phyloP scores from a whole-genome alignment of 53 echinoderm and acorn worm genomes.

The Apostichopus leukothele region DNA sequence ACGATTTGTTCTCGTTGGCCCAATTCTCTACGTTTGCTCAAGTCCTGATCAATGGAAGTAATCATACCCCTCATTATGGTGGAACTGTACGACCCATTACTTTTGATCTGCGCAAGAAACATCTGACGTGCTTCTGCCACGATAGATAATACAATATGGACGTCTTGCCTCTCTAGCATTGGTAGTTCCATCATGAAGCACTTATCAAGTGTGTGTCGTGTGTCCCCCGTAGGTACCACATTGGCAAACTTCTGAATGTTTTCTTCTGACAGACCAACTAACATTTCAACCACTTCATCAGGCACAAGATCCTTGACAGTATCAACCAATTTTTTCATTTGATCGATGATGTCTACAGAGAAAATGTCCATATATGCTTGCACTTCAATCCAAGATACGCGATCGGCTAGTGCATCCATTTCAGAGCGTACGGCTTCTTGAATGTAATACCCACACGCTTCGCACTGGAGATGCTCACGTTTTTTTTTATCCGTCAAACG shows the following conservation, averaged over 20 bases:
- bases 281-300: background rate
- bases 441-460: constrained; percentile 12
- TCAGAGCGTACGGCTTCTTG: constrained; percentile 25
- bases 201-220: constrained; percentile 10
- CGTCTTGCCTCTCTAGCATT: background rate
- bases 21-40: background rate
- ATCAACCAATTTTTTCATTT: background rate
- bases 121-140: background rate
- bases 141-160: background rate
- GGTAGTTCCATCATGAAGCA: background rate
- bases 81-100: background rate
- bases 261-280: background rate
- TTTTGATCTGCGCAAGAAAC: constrained; percentile 4
- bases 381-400: background rate
- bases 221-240: background rate
- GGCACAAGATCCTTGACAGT: background rate
- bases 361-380: background rate
- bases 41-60: background rate
- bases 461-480: background rate
- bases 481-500: background rate
- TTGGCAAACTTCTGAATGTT: background rate
- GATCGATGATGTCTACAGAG: background rate
- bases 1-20: background rate
- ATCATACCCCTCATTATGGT: background rate
- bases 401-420: background rate